Base-by-base conservation (phyloP, 2,113 vertebrate genomes). In the Crocuta crocuta region DNA sequence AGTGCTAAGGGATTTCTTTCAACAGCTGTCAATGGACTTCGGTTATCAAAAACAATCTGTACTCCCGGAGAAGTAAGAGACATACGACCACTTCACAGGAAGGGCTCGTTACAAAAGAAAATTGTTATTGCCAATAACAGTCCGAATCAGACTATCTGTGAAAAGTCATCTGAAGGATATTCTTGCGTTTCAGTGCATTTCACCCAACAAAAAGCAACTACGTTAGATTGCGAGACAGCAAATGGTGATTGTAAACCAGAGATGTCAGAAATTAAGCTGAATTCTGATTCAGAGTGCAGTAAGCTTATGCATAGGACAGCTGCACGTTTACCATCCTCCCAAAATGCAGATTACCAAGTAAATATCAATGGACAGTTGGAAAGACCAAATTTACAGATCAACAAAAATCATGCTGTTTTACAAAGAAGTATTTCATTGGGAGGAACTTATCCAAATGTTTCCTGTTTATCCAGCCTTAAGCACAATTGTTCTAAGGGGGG, bases 391-490 rank as follows among this genome's bases (percentile, higher is more conserved):
- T 86, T 93, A 61, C 98, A 98, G 91, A 98, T 98, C 88, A 98
- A 97, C 94, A 98, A 97, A 96, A 89, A 61, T 63, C 99, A 98
- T 65, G 99, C 98, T 11, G 53, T 98, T 90, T 99, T 99, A 89
- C 99, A 99, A 97, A 99, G 99, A 98, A 99, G 99, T 94, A 98
- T 99, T 98, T 99, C 99, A 0, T 92, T 99, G 94, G 99, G 99
- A 98, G 99, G 99, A 89, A 99, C 99, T 12, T 98, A 92, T 23
- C 98, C 98, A 26, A 99, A 98, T 98, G 98, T 99, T 99, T 99
- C 99, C 97, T 99, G 99, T 70, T 99, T 99, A 98, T 99, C 99
- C 43, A 99, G 99, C 97, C 98, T 99, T 97, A 99, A 99, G 93
- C 99, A 99, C 89, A 98, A 95, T 94, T 99, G 98, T 97, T 99